Evolutionary conservation across 2,888 invertebrate species (phyloP), one percentile per base, ranked within the genome.

Genomic region (Zaprionus lineosus): DNA sequence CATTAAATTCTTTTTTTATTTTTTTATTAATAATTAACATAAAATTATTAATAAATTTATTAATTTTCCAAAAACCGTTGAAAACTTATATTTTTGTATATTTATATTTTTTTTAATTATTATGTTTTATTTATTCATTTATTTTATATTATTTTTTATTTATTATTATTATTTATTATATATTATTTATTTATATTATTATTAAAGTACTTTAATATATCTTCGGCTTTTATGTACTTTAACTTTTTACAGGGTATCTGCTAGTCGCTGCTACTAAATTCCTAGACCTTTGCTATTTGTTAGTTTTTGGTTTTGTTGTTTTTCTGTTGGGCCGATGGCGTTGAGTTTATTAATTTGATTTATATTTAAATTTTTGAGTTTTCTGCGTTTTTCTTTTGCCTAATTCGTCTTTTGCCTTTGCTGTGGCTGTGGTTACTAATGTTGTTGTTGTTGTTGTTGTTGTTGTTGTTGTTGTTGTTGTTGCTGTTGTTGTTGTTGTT

Each of bases 291-390:
- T 2, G 19, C 3, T 19, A 8, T 24, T 24, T 24, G 24, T 24
- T 6, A 8, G 24, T 24, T 21, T 18, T 7, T 3, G 2, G 3
- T 8, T 19, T 14, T 19, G 8, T n/a, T 15, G 12, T n/a, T 3
- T 16, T 31, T 18, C 37, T 9, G 37, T 40, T 50, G 12, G 39
- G 43, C 62, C 31, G 21, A 24, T 18, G 55, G 60, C 63, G 58
- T 57, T 46, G 52, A 43, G 50, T 51, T 81, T 84, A 63, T 59
- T 53, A 59, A 67, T 70, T 81, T 66, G 52, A 40, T 70, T 70
- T 64, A 74, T 63, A 84, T 84, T 84, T 65, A 77, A 67, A 78
- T 85, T 68, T n/a, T 73, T 50, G 26, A 58, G 65, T 84, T 78
- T 67, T 70, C 70, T 51, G 57, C 43, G 43, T 68, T 60, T 60